Conservation (phyloP, 2,888 invertebrate species). For the Himalopsyche kuldschensis region DNA sequence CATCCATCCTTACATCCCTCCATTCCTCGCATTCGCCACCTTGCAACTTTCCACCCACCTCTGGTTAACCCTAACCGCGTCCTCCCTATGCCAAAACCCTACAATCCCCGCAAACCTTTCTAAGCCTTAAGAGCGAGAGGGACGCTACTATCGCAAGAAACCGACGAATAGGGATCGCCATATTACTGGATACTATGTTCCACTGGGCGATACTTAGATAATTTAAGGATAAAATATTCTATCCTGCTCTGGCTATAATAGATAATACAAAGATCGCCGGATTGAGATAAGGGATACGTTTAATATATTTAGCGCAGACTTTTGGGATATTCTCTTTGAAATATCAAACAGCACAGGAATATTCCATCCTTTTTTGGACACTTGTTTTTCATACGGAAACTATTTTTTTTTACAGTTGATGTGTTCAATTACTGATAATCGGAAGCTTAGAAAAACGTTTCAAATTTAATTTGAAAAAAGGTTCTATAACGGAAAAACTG, state of each 20-base stretch:
- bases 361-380: neutral
- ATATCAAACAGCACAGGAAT: neutral
- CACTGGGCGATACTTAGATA: conserved; percentile 29
- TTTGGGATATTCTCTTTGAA: neutral
- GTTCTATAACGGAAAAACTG: too few relatives aligned
- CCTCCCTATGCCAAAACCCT: conserved; percentile 18
- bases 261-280: conserved; percentile 37
- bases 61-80: neutral
- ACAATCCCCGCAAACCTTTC: conserved; percentile 35
- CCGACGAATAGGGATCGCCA: neutral
- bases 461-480: too few relatives aligned
- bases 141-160: conserved; percentile 13
- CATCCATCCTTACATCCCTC: conserved; percentile 31
- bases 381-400: too few relatives aligned
- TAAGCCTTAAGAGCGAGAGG: conserved; percentile 3
- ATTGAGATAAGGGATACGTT: conserved; percentile 29
- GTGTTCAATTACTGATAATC: too few relatives aligned
- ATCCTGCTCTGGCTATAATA: conserved; percentile 35
- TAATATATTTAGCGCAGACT: conserved; percentile 31
- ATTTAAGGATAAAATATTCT: conserved; percentile 39
- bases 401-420: too few relatives aligned
- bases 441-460: too few relatives aligned
- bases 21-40: neutral
- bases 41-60: neutral
- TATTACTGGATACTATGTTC: neutral